Percentiles rank a stretch among this genome's conserved stretches.
These are phyloP conservation scores for Natator depressus DNA, from an alignment of 2,113 vertebrate species.

Conservation along the genomic window DNA sequence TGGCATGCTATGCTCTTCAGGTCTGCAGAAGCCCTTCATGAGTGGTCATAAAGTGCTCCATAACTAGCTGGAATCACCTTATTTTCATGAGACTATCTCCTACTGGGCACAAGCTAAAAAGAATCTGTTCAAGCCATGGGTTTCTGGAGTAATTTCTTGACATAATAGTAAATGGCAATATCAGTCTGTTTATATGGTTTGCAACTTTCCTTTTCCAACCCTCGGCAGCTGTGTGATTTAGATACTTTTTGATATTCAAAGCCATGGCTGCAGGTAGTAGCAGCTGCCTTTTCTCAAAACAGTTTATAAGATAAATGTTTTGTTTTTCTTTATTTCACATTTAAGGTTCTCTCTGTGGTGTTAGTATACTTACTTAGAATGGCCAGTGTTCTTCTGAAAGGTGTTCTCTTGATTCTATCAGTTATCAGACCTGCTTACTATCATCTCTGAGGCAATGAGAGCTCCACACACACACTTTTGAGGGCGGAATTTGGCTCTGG, in stretches of 20 bases:
- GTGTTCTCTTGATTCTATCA: background rate
- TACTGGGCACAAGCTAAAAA: background rate
- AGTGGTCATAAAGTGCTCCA: too few species aligned
- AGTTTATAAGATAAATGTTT: background rate
- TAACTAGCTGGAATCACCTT: background rate
- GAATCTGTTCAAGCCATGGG: accelerated
- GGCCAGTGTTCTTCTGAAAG: background rate
- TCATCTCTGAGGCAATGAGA: too few species aligned
- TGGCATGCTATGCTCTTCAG: background rate
- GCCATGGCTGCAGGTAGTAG: background rate
- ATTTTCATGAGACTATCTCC: background rate
- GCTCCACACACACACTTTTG: too few species aligned
- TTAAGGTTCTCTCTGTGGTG: background rate
- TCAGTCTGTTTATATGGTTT: background rate
- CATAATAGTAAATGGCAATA: background rate
- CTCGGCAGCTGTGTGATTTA: background rate
- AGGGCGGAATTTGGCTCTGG: background rate
- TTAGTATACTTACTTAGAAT: background rate
- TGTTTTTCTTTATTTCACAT: background rate
- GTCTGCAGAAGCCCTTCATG: background rate
- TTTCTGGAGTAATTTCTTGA: background rate
- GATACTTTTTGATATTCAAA: background rate
- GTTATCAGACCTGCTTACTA: background rate
- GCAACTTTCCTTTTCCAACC: background rate
- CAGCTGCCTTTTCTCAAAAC: background rate